These are phyloP conservation scores for Pomacea canaliculata DNA, from an alignment of 2,888 invertebrate species.

Conservation along the genomic window DNA sequence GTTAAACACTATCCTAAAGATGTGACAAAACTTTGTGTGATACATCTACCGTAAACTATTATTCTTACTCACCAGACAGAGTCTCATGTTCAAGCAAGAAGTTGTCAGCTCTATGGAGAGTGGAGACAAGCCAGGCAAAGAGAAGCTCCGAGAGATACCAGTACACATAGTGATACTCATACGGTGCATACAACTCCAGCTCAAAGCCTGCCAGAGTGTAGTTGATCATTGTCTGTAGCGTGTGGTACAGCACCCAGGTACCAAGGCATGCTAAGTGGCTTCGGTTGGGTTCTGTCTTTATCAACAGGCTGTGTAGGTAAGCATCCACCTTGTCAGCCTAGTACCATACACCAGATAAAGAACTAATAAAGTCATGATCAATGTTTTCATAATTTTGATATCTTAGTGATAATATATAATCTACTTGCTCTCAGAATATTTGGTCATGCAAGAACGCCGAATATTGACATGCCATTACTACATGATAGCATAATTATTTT, in stretches of 20 bases:
- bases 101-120: constrained; percentile 88
- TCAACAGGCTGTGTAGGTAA: constrained; percentile 79
- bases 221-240: constrained; percentile 83
- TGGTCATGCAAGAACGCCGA: no score
- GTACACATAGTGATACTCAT: constrained; percentile 94
- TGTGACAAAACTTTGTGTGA: no score
- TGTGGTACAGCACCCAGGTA: constrained; percentile 96
- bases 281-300: constrained; percentile 79
- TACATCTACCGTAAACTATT: no score
- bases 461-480: no score
- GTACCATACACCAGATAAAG: background rate
- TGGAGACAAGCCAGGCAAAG: constrained; percentile 93
- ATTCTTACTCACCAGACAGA: constrained; percentile 23
- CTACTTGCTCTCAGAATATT: no score
- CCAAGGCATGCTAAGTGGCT: constrained; percentile 86
- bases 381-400: no score
- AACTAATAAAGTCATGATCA: no score
- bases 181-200: constrained; percentile 92
- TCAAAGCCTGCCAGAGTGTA: constrained; percentile 95
- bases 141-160: constrained; percentile 87
- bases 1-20: no score
- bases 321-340: constrained; percentile 92
- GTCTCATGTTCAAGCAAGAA: constrained; percentile 83
- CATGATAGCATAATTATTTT: no score
- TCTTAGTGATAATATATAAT: no score